Percentiles rank a stretch among this genome's conserved stretches.
phyloP scores from a whole-genome alignment of 2,797 vertebrate species.

The Falco biarmicus region DNA sequence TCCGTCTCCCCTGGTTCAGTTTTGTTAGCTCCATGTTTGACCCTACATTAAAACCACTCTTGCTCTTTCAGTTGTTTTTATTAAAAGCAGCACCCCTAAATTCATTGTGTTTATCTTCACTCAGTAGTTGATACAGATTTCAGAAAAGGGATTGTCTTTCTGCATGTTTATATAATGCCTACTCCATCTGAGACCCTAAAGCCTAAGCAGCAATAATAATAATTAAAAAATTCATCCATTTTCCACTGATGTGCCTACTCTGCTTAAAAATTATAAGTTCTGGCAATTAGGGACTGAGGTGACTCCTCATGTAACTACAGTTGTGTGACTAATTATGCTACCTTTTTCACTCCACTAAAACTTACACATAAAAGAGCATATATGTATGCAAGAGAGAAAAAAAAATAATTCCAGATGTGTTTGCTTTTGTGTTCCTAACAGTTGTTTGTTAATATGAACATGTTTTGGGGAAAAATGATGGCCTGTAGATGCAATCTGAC shows the following conservation, averaged over 20 bases:
- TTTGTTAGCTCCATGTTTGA: not conserved
- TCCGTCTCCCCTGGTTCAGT: not conserved
- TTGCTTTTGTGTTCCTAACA: not conserved
- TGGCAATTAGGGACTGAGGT: not conserved
- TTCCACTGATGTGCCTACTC: not conserved
- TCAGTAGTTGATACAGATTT: not conserved
- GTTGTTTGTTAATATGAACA: not conserved
- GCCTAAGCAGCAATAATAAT: not conserved
- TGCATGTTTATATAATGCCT: not conserved
- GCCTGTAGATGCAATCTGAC: not conserved
- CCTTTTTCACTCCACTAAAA: not conserved
- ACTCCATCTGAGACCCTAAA: not conserved
- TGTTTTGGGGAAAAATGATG: not conserved
- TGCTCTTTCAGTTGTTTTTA: not conserved
- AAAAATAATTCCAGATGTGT: not conserved
- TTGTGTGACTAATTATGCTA: not conserved
- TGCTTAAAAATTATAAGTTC: not conserved
- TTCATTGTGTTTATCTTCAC: not conserved
- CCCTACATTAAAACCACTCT: not conserved
- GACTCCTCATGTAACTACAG: not conserved
- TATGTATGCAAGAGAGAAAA: not conserved
- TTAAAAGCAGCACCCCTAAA: not conserved
- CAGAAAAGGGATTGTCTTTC: not conserved
- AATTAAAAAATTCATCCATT: accelerated
- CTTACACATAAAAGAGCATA: not conserved